These are phyloP conservation scores for Desmophyllum pertusum DNA, from an alignment of 92 coral and sea anemone species.

Conservation along the genomic window DNA sequence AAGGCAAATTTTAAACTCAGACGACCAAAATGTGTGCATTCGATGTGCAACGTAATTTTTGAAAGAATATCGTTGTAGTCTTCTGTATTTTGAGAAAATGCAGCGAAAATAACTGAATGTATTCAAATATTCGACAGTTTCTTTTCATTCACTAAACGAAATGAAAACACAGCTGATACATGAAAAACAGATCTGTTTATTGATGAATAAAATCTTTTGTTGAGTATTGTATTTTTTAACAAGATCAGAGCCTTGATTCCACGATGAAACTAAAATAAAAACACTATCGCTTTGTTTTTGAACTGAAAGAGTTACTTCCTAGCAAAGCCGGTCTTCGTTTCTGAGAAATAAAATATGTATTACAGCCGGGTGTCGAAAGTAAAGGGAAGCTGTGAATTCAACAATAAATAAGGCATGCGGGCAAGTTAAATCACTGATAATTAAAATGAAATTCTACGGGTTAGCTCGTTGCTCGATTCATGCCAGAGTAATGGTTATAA, in stretches of 20 bases:
- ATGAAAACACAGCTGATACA: constrained; percentile 24
- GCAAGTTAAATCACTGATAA: not conserved
- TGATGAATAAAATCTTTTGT: constrained; percentile 3
- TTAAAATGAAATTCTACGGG: not conserved
- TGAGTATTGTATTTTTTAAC: constrained; percentile 1
- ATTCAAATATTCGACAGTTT: not conserved
- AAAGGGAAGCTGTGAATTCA: not conserved
- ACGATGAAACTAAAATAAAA: not conserved
- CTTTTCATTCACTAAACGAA: not conserved
- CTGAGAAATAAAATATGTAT: not conserved
- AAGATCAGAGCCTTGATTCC: not conserved
- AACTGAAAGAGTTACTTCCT: not conserved
- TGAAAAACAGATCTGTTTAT: not conserved
- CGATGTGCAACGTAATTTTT: not conserved
- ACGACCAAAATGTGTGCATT: not conserved
- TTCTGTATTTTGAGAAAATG: not conserved
- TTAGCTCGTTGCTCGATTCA: not conserved
- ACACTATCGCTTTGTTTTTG: not conserved
- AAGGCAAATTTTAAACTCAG: not conserved
- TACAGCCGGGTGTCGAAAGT: not conserved
- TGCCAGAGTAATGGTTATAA: too few species aligned
- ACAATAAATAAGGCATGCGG: not conserved
- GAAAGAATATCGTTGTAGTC: not conserved
- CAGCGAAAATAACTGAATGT: not conserved
- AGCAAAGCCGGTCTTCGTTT: not conserved